phyloP scores from a whole-genome alignment of 2,797 vertebrate genomes.

The Bothrops alternatus region DNA sequence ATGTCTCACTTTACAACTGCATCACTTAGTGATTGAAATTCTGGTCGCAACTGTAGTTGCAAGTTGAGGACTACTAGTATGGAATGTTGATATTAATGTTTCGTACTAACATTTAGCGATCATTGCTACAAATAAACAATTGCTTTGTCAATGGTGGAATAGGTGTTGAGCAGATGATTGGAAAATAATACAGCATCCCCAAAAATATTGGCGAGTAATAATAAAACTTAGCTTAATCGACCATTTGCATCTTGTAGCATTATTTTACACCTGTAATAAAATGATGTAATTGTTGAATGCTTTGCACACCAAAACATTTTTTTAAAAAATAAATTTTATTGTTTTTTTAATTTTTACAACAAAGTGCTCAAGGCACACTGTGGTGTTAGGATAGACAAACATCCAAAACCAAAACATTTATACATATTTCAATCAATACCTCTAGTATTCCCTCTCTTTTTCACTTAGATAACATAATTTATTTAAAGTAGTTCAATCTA shows the following conservation, averaged over 20 bases:
- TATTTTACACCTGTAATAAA: not conserved
- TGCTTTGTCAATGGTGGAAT: not conserved
- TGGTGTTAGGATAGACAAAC: no score
- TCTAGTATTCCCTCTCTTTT: no score
- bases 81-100: not conserved
- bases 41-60: not conserved
- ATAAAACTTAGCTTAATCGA: not conserved
- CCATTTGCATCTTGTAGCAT: not conserved
- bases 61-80: not conserved
- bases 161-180: not conserved
- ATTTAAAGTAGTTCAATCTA: no score
- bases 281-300: not conserved
- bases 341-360: no score
- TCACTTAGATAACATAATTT: no score
- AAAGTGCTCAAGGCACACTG: no score
- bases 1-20: not conserved
- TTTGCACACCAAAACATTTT: not conserved
- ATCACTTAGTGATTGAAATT: not conserved
- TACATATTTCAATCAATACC: no score
- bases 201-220: not conserved
- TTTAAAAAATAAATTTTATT: no score
- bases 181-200: not conserved
- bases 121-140: not conserved
- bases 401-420: no score
- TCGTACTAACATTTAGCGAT: not conserved